Base-by-base conservation (phyloP, 1,140 invertebrate species). In the Pemphigus obesinymphae region DNA sequence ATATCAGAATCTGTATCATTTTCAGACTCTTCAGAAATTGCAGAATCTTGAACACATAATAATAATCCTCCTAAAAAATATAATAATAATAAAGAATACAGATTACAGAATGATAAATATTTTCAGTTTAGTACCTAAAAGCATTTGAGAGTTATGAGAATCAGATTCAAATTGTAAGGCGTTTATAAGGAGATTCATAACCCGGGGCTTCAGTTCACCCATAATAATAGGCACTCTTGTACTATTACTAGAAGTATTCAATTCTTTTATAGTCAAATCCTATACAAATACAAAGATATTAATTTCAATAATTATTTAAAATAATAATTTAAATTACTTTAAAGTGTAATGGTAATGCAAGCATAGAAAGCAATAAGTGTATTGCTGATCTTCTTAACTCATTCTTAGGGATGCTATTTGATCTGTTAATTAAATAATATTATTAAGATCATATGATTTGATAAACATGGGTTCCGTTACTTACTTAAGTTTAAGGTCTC, bases 341-440 rank as follows among this genome's bases (percentile, higher is more conserved):
- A 86, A 97, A 97, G 88, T 98, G 96, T 58, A 97, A 88, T 0
- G 97, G 97, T 83, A 98, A 89, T 40, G 94, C 92, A 45, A 98
- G 88, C 85, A 98, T 91, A 0, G 96, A 97, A 70, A 97, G 87
- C 20, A 99, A 88, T 29, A 97, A 88, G 85, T 97, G 94, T 83
- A 97, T 97, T 11, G 95, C 95, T 7, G 96, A 94, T 85, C 95
- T 92, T 82, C 97, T 90, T 55, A 99, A 87, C 85, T 98, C 96
- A 20, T 90, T 90, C 86, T 92, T 92, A 45, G 92, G 91, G 68
- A 94, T 89, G n/a, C 82, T 82, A 66, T 78, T 83, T 26, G 68
- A 82, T 15, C 76, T 83, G 53, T 8, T 29, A 8, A 68, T 40
- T 17, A 17, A 81, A 43, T 50, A 61, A 50, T 23, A 43, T 78